Evolutionary conservation across 2,797 vertebrate genomes (phyloP).

Genomic region (Neoniphon sammara): DNA sequence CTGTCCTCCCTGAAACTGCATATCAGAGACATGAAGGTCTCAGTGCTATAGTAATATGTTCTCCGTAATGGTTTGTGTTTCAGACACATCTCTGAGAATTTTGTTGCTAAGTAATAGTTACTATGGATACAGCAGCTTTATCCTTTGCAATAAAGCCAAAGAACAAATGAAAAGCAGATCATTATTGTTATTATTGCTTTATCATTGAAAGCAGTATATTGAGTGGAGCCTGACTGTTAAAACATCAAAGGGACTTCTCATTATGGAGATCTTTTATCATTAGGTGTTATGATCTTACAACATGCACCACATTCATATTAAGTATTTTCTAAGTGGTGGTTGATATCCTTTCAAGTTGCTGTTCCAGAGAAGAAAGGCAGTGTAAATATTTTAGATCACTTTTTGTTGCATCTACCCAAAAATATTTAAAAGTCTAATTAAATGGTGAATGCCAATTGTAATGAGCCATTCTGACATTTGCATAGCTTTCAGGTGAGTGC

Average conservation of each 20-base stretch:
- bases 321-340: neutral
- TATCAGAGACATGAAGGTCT: constrained; percentile 39
- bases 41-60: constrained; percentile 33
- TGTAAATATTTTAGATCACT: constrained; percentile 24
- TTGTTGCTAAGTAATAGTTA: constrained; percentile 84
- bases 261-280: constrained; percentile 11
- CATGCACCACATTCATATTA: constrained; percentile 15
- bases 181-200: constrained; percentile 43
- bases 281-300: neutral
- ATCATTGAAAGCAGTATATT: constrained; percentile 32
- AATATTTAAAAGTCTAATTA: constrained; percentile 33
- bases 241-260: constrained; percentile 27
- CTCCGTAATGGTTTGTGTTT: constrained; percentile 55
- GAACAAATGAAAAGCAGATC: constrained; percentile 63
- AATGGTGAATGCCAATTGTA: constrained; percentile 17
- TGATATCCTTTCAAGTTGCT: constrained; percentile 13
- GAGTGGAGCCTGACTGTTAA: constrained; percentile 22
- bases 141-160: constrained; percentile 65
- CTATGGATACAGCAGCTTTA: constrained; percentile 81
- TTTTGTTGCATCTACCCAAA: neutral
- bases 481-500: neutral
- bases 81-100: constrained; percentile 70
- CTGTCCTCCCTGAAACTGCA: constrained; percentile 16
- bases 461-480: constrained; percentile 16
- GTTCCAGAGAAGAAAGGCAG: neutral